Percentiles rank a stretch among this genome's conserved stretches.
Evolutionary conservation across 1,140 invertebrate species (phyloP).

Genomic region (Pseudoatta argentina): DNA sequence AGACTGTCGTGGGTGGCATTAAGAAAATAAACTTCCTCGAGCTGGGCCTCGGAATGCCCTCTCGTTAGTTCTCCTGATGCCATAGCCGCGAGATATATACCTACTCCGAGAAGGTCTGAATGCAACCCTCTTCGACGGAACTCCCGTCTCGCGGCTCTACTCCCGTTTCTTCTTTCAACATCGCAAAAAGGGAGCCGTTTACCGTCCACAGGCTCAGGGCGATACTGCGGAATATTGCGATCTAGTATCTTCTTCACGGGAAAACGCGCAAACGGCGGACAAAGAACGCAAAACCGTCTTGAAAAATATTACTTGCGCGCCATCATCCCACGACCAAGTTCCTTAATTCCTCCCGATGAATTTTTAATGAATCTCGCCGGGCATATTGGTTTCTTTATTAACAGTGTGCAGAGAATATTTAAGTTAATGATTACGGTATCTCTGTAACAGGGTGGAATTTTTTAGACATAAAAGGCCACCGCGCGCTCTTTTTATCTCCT

Average conservation of each 20-base stretch:
- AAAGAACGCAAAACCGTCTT: conserved; percentile 44
- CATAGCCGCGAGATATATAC: conserved; percentile 67
- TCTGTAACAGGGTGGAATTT: conserved; percentile 42
- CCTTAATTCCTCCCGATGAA: conserved; percentile 25
- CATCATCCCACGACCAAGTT: conserved; percentile 40
- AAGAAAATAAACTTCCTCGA: conserved; percentile 75
- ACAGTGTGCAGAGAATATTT: conserved; percentile 60
- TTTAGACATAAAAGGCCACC: conserved; percentile 36
- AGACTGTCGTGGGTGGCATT: conserved; percentile 61
- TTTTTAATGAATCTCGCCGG: conserved; percentile 57
- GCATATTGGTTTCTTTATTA: conserved; percentile 64
- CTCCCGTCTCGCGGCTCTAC: conserved; percentile 17
- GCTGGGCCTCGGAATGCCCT: conserved; percentile 59
- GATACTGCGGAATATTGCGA: conserved; percentile 68
- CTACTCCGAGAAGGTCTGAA: conserved; percentile 55
- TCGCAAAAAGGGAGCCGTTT: conserved; percentile 64
- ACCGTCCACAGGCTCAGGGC: conserved; percentile 54
- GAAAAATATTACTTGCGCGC: conserved; percentile 64
- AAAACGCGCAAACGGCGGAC: not conserved
- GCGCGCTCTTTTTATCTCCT: conserved; percentile 44
- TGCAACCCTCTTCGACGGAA: conserved; percentile 47
- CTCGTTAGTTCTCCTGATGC: conserved; percentile 71
- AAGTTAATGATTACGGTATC: conserved; percentile 61
- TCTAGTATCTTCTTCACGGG: conserved; percentile 50
- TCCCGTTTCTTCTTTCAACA: conserved; percentile 50